phyloP scores from a whole-genome alignment of 2,113 vertebrate species.

The Menidia beryllina region DNA sequence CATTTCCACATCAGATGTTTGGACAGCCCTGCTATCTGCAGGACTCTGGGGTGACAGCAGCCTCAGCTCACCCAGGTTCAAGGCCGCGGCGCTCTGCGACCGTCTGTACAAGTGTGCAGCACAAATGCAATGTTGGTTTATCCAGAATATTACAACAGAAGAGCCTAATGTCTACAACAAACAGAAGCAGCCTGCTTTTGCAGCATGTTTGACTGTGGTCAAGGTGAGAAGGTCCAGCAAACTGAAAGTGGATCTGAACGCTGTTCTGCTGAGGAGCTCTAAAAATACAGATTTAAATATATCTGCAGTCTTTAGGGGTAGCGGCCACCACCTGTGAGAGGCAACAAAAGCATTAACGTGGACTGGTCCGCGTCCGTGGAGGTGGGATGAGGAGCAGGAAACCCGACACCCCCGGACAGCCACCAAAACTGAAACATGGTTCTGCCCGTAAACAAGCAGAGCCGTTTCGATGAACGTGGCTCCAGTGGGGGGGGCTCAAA shows the following conservation, averaged over 20 bases:
- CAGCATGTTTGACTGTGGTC: conserved; percentile 1
- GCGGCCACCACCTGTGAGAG: too few species aligned
- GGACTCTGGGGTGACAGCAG: conserved; percentile 21
- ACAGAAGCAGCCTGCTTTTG: conserved; percentile 26
- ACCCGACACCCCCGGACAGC: conserved; percentile 27
- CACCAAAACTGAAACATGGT: conserved; percentile 27
- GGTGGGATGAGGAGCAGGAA: conserved; percentile 17
- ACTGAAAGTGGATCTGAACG: conserved; percentile 16
- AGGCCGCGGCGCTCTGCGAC: conserved; percentile 32
- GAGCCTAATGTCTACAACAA: conserved; percentile 15
- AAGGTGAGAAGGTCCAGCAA: conserved; percentile 18
- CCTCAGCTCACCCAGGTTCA: conserved; percentile 48
- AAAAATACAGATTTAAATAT: not conserved
- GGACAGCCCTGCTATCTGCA: not conserved
- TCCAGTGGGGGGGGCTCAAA: conserved; percentile 6
- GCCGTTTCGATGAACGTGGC: too few species aligned
- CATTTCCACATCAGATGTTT: conserved; percentile 27
- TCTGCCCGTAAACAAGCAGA: not conserved
- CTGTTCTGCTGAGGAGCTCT: not conserved
- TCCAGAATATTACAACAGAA: conserved; percentile 2
- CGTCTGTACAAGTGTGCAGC: not conserved
- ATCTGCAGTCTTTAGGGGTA: too few species aligned
- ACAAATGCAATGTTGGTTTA: not conserved
- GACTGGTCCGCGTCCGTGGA: conserved; percentile 11
- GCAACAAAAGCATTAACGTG: too few species aligned